Base-by-base conservation (phyloP, 2,888 invertebrate genomes). In the Pherbina coryleti region DNA sequence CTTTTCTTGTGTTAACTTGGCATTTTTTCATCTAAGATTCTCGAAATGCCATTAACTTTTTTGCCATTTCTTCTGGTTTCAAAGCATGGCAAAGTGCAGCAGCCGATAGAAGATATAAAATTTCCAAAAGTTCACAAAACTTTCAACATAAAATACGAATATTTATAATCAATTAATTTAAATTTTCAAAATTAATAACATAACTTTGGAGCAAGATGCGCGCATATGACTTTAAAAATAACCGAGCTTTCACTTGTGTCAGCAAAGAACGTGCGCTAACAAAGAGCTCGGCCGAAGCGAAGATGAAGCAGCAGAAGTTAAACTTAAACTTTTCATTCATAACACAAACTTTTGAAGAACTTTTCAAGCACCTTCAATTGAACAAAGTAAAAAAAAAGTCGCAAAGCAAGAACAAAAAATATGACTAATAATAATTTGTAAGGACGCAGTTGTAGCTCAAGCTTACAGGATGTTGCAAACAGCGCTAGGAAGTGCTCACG, bases 101-200 rank as follows among this genome's bases (percentile, higher is more conserved):
- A 44, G 14, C 44, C 44, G 3, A 7, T 14, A 44, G 44, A 44
- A 44, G 44, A 44, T 44, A 44, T 44, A 1, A 44, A 11, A 44
- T 44, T 44, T 55, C 7, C 4, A 14, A 2, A 55, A 55, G 7
- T 55, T 55, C 19, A 8, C n/a, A 5, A 22, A 55, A 55, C 55
- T 55, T 55, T 55, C 7, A 22, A 55, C 55, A 55, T 55, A 55
- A 55, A 55, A 55, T 19, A n/a, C 19, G 19, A 55, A 19, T 55
- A 55, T 55, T 55, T 55, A 55, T 55, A 55, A 55, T 55, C 55
- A 55, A 55, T 55, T 55, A 55, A 55, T 55, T 55, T 19, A 55
- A 55, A 55, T 55, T 19, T 55, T 55, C 55, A 55, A 55, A 55
- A 55, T 55, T 55, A 55, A 55, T 55, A 55, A 55, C 55, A 19